Conservation (phyloP, 2,888 invertebrate genomes). For the Cepaea hortensis region DNA sequence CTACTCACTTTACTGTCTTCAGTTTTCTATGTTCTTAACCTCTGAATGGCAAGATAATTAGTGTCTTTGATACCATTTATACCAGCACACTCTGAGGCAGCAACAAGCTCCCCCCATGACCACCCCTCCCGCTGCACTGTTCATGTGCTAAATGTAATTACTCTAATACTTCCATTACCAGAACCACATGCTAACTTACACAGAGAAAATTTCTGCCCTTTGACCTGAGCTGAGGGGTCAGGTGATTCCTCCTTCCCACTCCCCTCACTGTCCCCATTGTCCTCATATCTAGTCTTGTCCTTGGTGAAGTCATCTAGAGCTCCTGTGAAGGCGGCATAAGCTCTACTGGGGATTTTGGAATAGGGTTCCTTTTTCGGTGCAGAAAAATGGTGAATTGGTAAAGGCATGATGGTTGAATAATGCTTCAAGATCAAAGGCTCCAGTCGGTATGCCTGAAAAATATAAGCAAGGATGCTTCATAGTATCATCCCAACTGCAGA, state of each 20-base stretch:
- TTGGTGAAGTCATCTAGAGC: conserved; percentile 54
- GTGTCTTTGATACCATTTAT: too few relatives aligned
- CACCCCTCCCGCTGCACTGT: too few relatives aligned
- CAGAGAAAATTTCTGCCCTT: conserved; percentile 48
- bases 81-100: too few relatives aligned
- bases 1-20: too few relatives aligned
- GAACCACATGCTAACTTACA: conserved; percentile 41
- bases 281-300: conserved; percentile 44
- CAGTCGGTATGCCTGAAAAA: conserved; percentile 78
- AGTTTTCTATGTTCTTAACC: too few relatives aligned
- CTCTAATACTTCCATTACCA: too few relatives aligned
- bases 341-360: conserved; percentile 69
- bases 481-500: too few relatives aligned
- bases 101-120: too few relatives aligned
- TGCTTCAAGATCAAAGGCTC: conserved; percentile 81
- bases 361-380: conserved; percentile 76
- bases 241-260: conserved; percentile 45
- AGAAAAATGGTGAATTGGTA: conserved; percentile 80
- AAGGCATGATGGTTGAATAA: conserved; percentile 80
- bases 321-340: conserved; percentile 67
- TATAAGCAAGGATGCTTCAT: too few relatives aligned
- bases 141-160: too few relatives aligned
- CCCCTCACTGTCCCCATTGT: conserved; percentile 48
- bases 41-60: too few relatives aligned
- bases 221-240: conserved; percentile 37